phyloP scores from a whole-genome alignment of 2,888 invertebrate species.

The Heliconius aoede region DNA sequence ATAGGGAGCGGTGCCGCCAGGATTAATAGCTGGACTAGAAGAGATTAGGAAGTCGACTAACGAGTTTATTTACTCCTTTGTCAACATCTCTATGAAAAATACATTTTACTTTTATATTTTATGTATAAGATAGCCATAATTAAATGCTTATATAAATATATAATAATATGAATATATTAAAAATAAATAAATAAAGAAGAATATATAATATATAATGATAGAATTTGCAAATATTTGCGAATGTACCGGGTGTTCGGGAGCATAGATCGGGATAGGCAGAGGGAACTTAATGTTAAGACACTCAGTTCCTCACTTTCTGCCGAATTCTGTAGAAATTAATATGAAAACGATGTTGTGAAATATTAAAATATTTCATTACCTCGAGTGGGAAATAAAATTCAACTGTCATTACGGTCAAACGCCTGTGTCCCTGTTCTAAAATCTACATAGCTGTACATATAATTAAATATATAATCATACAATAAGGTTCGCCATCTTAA shows the following conservation, averaged over 20 bases:
- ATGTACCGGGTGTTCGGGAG: too few relatives aligned
- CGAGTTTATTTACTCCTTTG: constrained; percentile 17
- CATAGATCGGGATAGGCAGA: background rate
- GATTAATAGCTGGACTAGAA: constrained; percentile 5
- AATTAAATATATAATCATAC: background rate
- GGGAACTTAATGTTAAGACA: background rate
- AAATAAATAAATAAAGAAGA: too few relatives aligned
- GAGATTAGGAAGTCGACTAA: constrained; percentile 18
- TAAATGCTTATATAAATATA: too few relatives aligned
- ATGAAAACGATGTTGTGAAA: too few relatives aligned
- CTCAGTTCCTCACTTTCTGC: background rate
- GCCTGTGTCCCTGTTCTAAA: background rate
- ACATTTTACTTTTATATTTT: background rate
- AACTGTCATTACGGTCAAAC: too few relatives aligned
- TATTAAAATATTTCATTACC: too few relatives aligned
- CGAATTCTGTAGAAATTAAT: too few relatives aligned
- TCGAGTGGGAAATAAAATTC: too few relatives aligned
- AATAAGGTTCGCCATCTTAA: background rate
- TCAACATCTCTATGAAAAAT: constrained; percentile 1
- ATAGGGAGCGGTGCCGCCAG: background rate
- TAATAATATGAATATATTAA: too few relatives aligned
- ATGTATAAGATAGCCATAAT: background rate
- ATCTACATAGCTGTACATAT: background rate
- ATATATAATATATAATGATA: too few relatives aligned
- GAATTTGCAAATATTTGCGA: too few relatives aligned